Conservation (phyloP, 2,113 vertebrate genomes). For the Melozone crissalis region DNA sequence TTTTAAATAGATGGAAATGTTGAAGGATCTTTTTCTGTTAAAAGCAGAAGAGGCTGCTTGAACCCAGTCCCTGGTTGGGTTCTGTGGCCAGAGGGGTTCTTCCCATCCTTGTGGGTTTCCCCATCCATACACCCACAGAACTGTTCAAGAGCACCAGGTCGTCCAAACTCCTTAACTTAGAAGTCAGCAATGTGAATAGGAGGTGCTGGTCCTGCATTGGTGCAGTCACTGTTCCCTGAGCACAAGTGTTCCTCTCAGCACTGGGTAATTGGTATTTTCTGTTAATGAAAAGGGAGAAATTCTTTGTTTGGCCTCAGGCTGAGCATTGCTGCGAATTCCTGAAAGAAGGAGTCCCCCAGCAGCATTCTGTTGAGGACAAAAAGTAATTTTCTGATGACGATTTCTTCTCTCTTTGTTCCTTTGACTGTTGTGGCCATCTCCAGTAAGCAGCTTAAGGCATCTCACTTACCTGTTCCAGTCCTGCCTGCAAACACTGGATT, state of each 20-base stretch:
- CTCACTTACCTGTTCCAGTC: conserved; percentile 5
- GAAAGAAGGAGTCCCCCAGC: neutral
- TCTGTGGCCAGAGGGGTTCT: neutral
- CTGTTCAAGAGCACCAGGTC: rapidly evolving
- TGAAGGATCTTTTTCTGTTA: neutral
- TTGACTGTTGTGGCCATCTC: neutral
- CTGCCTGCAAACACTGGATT: neutral
- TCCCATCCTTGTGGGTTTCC: neutral
- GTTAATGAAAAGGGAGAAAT: neutral
- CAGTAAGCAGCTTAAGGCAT: conserved; percentile 10
- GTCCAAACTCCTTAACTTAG: rapidly evolving
- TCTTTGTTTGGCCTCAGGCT: no score
- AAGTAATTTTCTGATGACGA: neutral
- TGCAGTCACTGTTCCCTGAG: neutral
- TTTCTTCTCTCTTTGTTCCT: neutral
- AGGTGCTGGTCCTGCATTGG: neutral
- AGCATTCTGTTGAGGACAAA: neutral
- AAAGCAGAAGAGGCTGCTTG: neutral
- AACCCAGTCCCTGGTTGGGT: rapidly evolving
- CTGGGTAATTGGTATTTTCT: neutral
- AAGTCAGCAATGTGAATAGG: neutral
- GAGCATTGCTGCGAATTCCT: neutral
- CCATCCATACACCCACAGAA: rapidly evolving
- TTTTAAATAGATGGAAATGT: neutral
- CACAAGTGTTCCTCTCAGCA: neutral